Base-by-base conservation (phyloP, 2,888 invertebrate genomes). In the Chouioia cunea region DNA sequence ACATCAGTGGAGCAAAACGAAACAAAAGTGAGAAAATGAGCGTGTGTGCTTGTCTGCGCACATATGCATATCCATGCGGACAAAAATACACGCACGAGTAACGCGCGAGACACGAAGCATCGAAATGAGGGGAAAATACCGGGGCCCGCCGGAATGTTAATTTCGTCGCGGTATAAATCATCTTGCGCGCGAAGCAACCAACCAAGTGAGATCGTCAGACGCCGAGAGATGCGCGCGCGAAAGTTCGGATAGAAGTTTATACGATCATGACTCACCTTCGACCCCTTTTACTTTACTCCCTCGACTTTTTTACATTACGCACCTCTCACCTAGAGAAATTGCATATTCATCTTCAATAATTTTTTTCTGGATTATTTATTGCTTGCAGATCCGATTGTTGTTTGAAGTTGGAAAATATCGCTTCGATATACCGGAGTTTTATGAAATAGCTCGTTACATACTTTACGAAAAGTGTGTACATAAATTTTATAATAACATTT, bases 141-240 rank as follows among this genome's bases (percentile, higher is more conserved):
- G 76, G 71, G 68, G 50, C 65, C 75, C 75, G 65, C 68, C 73
- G 79, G 79, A 79, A 79, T 79, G 79, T 79, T 79, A 78, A 79
- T 79, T 78, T 79, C 77, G 76, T 77, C 77, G 74, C 70, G 72
- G 76, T 70, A 78, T 78, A 79, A 78, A 78, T 79, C 78, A 78
- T 78, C 75, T 75, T 73, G 46, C 56, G 27, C 57, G 18, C 10
- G n/a, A 15, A 23, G 23, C 23, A 23, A n/a, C 22, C 56, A 20
- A 1, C 20, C 27, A 56, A 36, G 36, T 36, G 36, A 36, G 36
- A 36, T 36, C 36, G 36, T 36, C 36, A 36, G 12, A 12, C 36
- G 6, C 50, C 15, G 48, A 48, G 50, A 50, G 50, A 50, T 0
- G 22, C 22, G 23, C 56, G 65, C 67, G 66, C 66, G 73, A 63